Evolutionary conservation across 2,113 vertebrate species (phyloP), one percentile per base, ranked within the genome.

Genomic region (Thermophis baileyi): DNA sequence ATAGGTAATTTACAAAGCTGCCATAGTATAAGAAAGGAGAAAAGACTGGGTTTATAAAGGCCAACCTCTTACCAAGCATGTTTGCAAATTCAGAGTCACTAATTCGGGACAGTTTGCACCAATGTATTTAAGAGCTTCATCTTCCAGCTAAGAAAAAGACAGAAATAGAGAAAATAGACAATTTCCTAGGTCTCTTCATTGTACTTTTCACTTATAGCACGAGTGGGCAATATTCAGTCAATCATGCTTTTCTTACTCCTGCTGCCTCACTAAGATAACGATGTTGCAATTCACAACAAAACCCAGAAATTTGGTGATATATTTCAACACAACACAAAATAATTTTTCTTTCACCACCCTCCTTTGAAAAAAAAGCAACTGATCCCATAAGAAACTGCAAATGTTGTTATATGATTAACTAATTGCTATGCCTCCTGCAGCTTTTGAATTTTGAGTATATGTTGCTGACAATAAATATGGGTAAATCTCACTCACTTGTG

Each of bases 81-180:
- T 99, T 96, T 99, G 99, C 81, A 99, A 96, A 97, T 99, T 99
- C 96, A 99, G 98, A 6, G 99, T 99, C 97, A 99, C 98, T 97
- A 99, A 97, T 49, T 99, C 99, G 4, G 99, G 99, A 97, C 99
- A 99, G 94, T 99, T 98, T 20, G 98, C 98, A 44, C 99, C 99
- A 2, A 99, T 99, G 95, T 99, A 98, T 94, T 99, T 99, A 95
- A 99, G 97, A 90, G 99, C 99, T 97, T 99, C 99, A 3, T 99
- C 99, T 96, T 99, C 99, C 44, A 99, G 97, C 99, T 99, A 96
- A 94, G 30, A 94, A 18, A 53, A 3, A 94, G 44, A 92, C 69
- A 51, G 20, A 8, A 51, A 91, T 94, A 47, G 40, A 46, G 30
- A 87, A 60, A 35, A n/a, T 11, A 69, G 25, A 16, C 6, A 9